phyloP scores from a whole-genome alignment of 1,140 invertebrate species.

The Saxidomus purpurata region DNA sequence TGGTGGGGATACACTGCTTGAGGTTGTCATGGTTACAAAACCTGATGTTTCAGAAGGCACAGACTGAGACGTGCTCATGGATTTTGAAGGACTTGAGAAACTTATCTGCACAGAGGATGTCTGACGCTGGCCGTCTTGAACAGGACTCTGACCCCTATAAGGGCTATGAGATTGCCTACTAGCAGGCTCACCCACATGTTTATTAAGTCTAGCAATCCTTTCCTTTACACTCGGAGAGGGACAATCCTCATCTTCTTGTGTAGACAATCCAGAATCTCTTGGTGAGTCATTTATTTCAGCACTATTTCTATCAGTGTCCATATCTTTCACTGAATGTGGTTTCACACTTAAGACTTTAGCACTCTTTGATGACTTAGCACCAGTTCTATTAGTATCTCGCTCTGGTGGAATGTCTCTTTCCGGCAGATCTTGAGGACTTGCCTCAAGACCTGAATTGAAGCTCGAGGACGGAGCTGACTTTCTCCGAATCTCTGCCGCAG shows the following conservation, averaged over 20 bases:
- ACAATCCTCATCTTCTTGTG: slow-evolving; percentile 37
- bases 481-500: slow-evolving; percentile 39
- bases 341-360: slow-evolving; percentile 10
- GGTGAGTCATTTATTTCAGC: not conserved
- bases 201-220: slow-evolving; percentile 57
- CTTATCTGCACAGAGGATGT: slow-evolving; percentile 38
- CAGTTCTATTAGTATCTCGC: not conserved
- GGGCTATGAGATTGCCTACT: not conserved
- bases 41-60: not conserved
- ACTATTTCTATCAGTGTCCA: not conserved
- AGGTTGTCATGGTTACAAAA: slow-evolving; percentile 13
- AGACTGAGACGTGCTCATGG: not conserved
- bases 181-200: slow-evolving; percentile 13
- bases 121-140: not conserved
- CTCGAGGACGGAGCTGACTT: slow-evolving; percentile 14
- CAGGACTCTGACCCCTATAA: slow-evolving; percentile 12
- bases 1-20: not conserved
- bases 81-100: slow-evolving; percentile 25
- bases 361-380: not conserved
- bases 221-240: slow-evolving; percentile 64
- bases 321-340: not conserved
- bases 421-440: slow-evolving; percentile 36
- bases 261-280: slow-evolving; percentile 18
- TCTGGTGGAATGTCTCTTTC: slow-evolving; percentile 48
- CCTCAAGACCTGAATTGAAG: not conserved